Conservation (phyloP, 2,797 vertebrate genomes). For the Esox masquinongy region DNA sequence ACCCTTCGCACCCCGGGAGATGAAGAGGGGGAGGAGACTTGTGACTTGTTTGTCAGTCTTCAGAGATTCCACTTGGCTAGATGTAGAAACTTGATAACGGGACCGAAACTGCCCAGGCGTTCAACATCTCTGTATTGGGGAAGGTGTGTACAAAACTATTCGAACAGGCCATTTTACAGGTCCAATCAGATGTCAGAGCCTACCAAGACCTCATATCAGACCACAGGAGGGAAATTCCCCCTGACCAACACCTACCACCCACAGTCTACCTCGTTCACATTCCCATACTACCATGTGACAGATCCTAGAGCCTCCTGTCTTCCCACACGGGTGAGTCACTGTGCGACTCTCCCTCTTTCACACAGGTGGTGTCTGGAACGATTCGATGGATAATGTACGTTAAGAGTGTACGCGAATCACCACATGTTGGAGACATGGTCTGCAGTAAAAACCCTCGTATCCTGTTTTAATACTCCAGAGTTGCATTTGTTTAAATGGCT, state of each 20-base stretch:
- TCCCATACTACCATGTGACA: too few relatives aligned
- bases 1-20: background rate
- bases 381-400: background rate
- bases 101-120: background rate
- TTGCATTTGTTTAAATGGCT: background rate
- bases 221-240: slow-evolving; percentile 7
- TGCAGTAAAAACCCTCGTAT: too few relatives aligned
- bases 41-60: background rate
- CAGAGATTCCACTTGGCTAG: background rate
- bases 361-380: background rate
- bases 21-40: background rate
- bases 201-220: background rate
- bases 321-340: slow-evolving; percentile 14
- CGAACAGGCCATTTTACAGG: background rate
- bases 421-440: background rate
- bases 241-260: background rate
- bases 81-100: background rate
- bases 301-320: background rate
- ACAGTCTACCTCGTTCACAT: background rate
- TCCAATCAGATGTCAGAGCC: slow-evolving; percentile 9
- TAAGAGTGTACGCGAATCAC: background rate
- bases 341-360: background rate
- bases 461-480: background rate
- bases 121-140: background rate
- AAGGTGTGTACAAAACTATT: background rate